Percentiles rank a stretch among this genome's conserved stretches.
Evolutionary conservation across 2,113 vertebrate species (phyloP).

Genomic region (Paramormyrops kingsleyae): DNA sequence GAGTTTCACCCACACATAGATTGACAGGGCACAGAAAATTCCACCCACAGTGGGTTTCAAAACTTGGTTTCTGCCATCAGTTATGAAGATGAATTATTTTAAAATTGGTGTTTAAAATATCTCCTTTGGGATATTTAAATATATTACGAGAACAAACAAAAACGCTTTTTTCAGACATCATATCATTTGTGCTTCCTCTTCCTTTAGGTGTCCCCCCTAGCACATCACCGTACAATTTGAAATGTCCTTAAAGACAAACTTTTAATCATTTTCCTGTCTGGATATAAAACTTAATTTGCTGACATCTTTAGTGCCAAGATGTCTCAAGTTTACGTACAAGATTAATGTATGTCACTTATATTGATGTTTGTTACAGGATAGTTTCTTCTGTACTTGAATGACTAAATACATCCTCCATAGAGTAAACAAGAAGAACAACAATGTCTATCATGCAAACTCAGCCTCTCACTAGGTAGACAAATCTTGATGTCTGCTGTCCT

Average conservation of each 20-base stretch:
- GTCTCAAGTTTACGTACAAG: background rate
- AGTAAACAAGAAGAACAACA: background rate
- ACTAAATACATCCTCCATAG: background rate
- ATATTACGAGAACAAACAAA: background rate
- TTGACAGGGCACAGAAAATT: background rate
- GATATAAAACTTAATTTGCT: background rate
- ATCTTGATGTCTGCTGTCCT: background rate
- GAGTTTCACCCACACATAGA: background rate
- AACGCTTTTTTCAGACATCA: background rate
- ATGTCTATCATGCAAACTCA: background rate
- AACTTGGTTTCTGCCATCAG: background rate
- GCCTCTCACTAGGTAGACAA: background rate
- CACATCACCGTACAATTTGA: background rate
- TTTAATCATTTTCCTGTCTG: background rate
- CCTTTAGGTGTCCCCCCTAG: background rate
- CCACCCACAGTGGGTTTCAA: background rate
- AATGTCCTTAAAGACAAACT: background rate
- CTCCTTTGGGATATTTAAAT: background rate
- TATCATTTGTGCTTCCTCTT: background rate
- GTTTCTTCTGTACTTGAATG: background rate
- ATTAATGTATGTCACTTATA: background rate
- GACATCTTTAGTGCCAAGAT: background rate
- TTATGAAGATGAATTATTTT: background rate
- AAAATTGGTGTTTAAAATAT: background rate
- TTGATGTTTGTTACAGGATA: background rate